phyloP scores from a whole-genome alignment of 2,888 invertebrate genomes.

The Melangyna quadrimaculata region DNA sequence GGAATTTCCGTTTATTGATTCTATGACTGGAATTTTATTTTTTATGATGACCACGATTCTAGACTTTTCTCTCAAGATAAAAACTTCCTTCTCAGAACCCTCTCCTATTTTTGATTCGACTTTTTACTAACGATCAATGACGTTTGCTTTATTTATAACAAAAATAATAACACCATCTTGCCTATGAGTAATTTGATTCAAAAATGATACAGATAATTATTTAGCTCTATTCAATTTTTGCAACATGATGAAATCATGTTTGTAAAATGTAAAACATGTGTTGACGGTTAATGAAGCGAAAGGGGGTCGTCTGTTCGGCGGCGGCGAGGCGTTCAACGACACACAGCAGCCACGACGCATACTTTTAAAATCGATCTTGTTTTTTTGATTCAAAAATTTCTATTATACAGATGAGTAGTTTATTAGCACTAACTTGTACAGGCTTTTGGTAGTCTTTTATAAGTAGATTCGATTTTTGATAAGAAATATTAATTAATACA shows the following conservation, averaged over 20 bases:
- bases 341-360: neutral
- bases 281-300: slow-evolving; percentile 8
- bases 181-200: slow-evolving; percentile 16
- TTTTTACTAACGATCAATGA: no score
- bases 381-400: neutral
- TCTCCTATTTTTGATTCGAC: neutral
- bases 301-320: slow-evolving; percentile 8
- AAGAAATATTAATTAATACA: neutral
- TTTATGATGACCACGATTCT: neutral
- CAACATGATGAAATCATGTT: slow-evolving; percentile 67
- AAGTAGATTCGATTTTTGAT: neutral
- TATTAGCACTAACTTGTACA: slow-evolving; percentile 9
- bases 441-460: neutral
- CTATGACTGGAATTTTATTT: neutral
- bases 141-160: neutral
- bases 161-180: neutral
- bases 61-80: neutral
- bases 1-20: neutral
- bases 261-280: slow-evolving; percentile 56
- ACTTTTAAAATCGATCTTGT: slow-evolving; percentile 1
- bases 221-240: slow-evolving; percentile 45
- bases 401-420: slow-evolving; percentile 9
- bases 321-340: neutral
- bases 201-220: slow-evolving; percentile 16
- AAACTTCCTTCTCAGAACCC: neutral